phyloP scores from a whole-genome alignment of 92 coral and sea anemone genomes.

The Phymanthus crucifer region DNA sequence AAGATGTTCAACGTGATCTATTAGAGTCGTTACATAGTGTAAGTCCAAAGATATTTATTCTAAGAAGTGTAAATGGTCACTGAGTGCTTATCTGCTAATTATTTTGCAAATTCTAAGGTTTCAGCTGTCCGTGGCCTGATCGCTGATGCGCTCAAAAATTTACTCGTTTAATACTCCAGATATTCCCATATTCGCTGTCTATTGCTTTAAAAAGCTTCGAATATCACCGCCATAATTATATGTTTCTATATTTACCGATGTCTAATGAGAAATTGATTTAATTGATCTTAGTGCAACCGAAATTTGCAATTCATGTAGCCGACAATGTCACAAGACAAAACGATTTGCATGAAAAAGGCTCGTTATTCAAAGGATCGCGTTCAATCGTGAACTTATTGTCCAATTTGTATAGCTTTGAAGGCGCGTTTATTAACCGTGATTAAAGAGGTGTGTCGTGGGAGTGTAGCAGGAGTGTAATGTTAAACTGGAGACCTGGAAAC shows the following conservation, averaged over 20 bases:
- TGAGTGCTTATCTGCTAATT: not conserved
- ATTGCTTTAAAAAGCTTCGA: not conserved
- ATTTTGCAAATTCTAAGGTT: not conserved
- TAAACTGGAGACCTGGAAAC: not conserved
- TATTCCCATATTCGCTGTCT: not conserved
- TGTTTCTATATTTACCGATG: not conserved
- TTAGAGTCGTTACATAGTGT: not conserved
- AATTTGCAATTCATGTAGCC: slow-evolving; percentile 2
- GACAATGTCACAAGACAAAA: not conserved
- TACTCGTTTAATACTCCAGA: not conserved
- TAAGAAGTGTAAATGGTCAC: not conserved
- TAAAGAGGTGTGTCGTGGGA: not conserved
- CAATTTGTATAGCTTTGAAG: not conserved
- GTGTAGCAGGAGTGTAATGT: not conserved
- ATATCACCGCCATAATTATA: not conserved
- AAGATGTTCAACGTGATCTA: not conserved
- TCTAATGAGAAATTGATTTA: not conserved
- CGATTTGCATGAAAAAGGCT: not conserved
- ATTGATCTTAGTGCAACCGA: not conserved
- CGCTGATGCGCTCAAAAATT: not conserved
- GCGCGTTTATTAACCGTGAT: not conserved
- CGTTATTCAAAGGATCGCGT: not conserved
- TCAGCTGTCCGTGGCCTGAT: not conserved
- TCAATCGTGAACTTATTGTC: not conserved
- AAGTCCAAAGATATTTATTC: not conserved